These are phyloP conservation scores for Diplodus sargus DNA, from an alignment of 2,797 vertebrate genomes.

Conservation along the genomic window DNA sequence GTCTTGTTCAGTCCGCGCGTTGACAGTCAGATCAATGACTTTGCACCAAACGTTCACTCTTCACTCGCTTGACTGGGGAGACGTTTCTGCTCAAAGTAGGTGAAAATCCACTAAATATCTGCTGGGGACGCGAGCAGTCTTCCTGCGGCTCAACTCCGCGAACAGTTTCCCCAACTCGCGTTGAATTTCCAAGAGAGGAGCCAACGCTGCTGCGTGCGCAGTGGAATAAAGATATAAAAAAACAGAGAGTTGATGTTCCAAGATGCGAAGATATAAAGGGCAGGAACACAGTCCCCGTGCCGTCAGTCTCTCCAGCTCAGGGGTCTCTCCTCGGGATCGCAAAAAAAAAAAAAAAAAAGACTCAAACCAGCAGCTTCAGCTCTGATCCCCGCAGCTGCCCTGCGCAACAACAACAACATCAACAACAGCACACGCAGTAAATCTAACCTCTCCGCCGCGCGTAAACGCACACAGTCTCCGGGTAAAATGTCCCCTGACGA, in stretches of 20 bases:
- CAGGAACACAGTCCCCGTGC: conserved; percentile 4
- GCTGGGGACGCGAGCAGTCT: neutral
- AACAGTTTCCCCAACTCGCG: conserved; percentile 58
- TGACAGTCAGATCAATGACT: conserved; percentile 19
- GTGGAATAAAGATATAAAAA: neutral
- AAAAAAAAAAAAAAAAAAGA: neutral
- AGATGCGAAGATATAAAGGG: neutral
- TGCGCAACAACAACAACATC: neutral
- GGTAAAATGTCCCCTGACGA: conserved; percentile 35
- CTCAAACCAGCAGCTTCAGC: conserved; percentile 37
- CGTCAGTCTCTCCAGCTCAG: neutral
- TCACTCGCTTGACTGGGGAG: neutral
- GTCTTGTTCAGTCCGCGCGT: conserved; percentile 8
- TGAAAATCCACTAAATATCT: conserved; percentile 20
- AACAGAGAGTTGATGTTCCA: conserved; percentile 17
- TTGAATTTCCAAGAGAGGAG: conserved; percentile 31
- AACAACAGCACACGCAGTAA: neutral
- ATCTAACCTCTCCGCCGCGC: conserved; percentile 73
- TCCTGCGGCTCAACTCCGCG: conserved; percentile 23
- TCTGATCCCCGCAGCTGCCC: conserved; percentile 22
- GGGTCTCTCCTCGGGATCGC: conserved; percentile 23
- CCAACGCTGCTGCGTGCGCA: neutral
- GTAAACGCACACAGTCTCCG: conserved; percentile 45
- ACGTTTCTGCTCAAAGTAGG: neutral
- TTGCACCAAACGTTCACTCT: neutral